These are phyloP conservation scores for Bombus vancouverensis DNA, from an alignment of 1,140 invertebrate genomes.

Conservation along the genomic window DNA sequence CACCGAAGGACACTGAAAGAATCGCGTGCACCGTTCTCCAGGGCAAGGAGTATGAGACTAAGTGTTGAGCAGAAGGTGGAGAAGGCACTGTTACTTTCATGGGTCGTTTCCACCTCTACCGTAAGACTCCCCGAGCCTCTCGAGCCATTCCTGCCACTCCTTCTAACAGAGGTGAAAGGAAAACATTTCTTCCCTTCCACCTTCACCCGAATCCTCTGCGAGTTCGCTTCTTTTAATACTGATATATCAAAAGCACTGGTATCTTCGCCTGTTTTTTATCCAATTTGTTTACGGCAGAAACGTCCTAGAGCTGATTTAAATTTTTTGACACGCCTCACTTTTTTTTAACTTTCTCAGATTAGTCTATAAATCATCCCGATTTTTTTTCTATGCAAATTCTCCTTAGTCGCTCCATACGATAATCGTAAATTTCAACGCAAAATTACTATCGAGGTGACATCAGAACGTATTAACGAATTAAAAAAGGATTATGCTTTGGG, in stretches of 20 bases:
- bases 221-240: constrained; percentile 6
- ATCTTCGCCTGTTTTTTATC: not conserved
- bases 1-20: constrained; percentile 36
- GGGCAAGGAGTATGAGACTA: constrained; percentile 65
- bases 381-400: not conserved
- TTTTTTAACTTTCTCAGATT: not conserved
- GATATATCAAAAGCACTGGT: not conserved
- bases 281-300: not conserved
- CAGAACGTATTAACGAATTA: no score
- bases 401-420: not conserved
- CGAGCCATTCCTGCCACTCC: constrained; percentile 40
- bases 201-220: not conserved
- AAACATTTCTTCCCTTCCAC: constrained; percentile 73
- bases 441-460: no score
- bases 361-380: not conserved
- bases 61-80: constrained; percentile 30
- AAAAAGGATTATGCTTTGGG: no score
- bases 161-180: constrained; percentile 76
- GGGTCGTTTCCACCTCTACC: constrained; percentile 73
- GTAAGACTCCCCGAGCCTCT: not conserved
- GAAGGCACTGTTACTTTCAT: constrained; percentile 81
- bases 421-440: not conserved
- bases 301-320: constrained; percentile 20
- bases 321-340: not conserved
- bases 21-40: constrained; percentile 61